Evolutionary conservation across 2,797 vertebrate species (phyloP).

Genomic region (Lemur catta): DNA sequence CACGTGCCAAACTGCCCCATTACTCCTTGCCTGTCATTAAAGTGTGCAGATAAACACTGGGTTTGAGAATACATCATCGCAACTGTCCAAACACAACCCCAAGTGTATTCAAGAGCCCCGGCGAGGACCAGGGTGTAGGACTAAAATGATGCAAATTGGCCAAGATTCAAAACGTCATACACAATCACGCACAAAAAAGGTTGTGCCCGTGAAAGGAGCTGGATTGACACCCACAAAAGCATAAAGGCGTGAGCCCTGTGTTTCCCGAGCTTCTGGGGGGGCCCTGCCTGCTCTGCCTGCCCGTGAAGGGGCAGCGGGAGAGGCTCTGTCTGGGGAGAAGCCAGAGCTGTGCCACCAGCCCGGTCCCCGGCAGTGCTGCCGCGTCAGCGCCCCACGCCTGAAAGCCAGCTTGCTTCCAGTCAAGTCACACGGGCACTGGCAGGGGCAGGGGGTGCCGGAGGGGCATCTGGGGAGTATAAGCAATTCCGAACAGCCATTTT

Average conservation of each 20-base stretch:
- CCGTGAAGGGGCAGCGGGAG: not conserved
- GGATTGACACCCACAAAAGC: not conserved
- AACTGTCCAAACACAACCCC: conserved; percentile 67
- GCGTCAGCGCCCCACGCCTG: not conserved
- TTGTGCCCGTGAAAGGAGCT: not conserved
- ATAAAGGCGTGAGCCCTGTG: not conserved
- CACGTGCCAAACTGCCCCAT: conserved; percentile 60
- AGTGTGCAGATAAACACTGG: conserved; percentile 48
- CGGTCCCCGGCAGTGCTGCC: not conserved
- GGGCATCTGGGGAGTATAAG: not conserved
- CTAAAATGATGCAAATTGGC: conserved; percentile 54
- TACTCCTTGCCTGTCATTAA: conserved; percentile 53
- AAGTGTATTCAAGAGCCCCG: conserved; percentile 45
- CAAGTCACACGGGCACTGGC: not conserved
- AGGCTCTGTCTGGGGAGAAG: not conserved
- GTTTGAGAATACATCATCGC: conserved; percentile 15
- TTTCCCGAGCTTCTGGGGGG: not conserved
- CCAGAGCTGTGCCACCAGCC: not conserved
- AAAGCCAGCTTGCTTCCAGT: not conserved
- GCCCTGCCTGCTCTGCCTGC: not conserved
- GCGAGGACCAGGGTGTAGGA: not conserved
- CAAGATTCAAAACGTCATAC: conserved; percentile 66
- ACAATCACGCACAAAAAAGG: conserved; percentile 39
- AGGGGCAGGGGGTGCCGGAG: not conserved
- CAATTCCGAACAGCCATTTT: not conserved